A percentile compares a stretch with the other conserved stretches of the same genome.
Conservation (phyloP, 2,113 vertebrate genomes). For the Struthio camelus region DNA sequence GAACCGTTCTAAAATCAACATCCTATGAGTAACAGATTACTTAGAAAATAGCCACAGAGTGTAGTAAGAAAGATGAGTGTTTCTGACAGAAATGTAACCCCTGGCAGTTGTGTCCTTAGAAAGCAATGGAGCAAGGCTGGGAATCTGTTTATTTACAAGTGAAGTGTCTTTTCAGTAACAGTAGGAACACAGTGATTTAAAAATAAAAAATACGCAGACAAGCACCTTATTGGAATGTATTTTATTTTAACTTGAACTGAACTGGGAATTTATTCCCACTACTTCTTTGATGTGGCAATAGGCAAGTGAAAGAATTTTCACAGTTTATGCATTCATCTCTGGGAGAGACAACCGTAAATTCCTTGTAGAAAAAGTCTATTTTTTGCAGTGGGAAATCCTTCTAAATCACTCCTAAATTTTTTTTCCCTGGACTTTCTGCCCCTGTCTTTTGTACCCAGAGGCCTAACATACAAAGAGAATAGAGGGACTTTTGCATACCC, state of each 20-base stretch:
- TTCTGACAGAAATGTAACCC: neutral
- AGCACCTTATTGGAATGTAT: slow-evolving; percentile 2
- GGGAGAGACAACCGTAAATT: slow-evolving; percentile 19
- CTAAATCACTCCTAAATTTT: neutral
- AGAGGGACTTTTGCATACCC: neutral
- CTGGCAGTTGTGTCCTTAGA: slow-evolving; percentile 21
- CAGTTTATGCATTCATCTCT: slow-evolving; percentile 23
- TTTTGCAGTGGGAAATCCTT: neutral
- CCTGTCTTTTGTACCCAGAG: neutral
- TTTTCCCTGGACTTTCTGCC: neutral
- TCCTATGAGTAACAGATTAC: slow-evolving; percentile 25
- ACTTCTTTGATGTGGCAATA: slow-evolving; percentile 28
- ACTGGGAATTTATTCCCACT: neutral
- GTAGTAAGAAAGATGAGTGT: neutral
- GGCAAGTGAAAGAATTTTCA: slow-evolving; percentile 47
- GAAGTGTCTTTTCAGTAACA: slow-evolving; percentile 55
- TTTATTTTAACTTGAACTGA: neutral
- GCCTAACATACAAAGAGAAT: neutral
- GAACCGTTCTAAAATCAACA: slow-evolving; percentile 31
- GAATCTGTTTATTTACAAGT: slow-evolving; percentile 29
- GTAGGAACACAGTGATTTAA: slow-evolving; percentile 40
- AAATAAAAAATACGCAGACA: neutral
- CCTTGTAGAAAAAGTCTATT: neutral
- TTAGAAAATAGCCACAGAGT: neutral
- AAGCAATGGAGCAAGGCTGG: slow-evolving; percentile 1